phyloP scores from a whole-genome alignment of 2,113 vertebrate genomes.

The Nestor notabilis region DNA sequence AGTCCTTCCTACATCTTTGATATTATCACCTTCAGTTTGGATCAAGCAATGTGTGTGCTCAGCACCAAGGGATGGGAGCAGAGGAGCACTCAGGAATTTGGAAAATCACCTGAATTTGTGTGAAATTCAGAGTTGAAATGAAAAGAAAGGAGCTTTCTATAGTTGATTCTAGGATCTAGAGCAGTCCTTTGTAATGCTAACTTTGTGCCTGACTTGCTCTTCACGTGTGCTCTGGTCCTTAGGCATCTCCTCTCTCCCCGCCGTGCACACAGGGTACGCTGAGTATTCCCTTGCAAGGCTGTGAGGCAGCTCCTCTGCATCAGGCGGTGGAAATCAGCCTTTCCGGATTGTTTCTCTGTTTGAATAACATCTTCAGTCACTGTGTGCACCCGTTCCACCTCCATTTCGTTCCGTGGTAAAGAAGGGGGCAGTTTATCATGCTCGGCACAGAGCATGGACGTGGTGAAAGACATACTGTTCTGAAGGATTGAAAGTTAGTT shows the following conservation, averaged over 20 bases:
- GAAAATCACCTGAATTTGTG: background rate
- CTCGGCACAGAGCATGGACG: rapidly evolving
- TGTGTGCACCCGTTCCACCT: background rate
- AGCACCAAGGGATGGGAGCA: background rate
- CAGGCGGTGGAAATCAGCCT: background rate
- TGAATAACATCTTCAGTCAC: background rate
- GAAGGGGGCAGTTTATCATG: background rate
- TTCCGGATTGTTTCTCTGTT: background rate
- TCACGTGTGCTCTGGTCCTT: background rate
- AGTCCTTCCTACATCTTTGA: background rate
- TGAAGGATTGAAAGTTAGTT: constrained; percentile 28
- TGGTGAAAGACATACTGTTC: constrained; percentile 19
- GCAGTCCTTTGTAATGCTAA: background rate
- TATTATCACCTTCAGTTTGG: background rate
- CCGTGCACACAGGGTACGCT: background rate
- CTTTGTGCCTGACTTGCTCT: background rate
- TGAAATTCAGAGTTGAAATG: background rate
- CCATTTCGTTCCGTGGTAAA: background rate
- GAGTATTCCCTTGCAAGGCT: background rate
- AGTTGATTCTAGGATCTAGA: background rate
- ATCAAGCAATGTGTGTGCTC: background rate
- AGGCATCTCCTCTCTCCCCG: background rate
- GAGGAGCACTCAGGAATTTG: background rate
- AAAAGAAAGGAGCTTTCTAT: background rate
- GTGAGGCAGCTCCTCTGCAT: background rate